A percentile compares a stretch with the other conserved stretches of the same genome.
Evolutionary conservation across 2,797 vertebrate species (phyloP).

Genomic region (Cirrhinus mrigala): DNA sequence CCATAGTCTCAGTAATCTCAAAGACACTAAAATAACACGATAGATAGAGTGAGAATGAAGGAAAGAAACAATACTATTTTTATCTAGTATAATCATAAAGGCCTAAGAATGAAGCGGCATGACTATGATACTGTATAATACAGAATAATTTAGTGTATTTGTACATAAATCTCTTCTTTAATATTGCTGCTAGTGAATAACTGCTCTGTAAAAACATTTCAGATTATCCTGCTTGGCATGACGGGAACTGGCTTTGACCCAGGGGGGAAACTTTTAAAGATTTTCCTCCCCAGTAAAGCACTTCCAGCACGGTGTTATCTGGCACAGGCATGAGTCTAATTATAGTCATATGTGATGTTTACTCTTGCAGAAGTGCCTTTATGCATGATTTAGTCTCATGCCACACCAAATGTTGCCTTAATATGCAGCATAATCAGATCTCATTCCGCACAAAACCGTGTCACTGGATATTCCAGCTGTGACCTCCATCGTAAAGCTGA

Average conservation of each 20-base stretch:
- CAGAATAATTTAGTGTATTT: neutral
- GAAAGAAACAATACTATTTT: too few species aligned
- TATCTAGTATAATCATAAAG: too few species aligned
- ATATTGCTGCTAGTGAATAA: neutral
- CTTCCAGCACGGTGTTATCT: constrained; percentile 16
- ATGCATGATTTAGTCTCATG: constrained; percentile 45
- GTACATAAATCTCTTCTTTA: neutral
- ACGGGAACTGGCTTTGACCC: neutral
- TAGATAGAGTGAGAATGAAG: too few species aligned
- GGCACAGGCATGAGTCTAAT: constrained; percentile 1
- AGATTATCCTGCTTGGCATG: neutral
- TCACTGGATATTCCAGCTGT: constrained; percentile 20
- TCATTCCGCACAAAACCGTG: neutral
- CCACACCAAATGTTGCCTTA: constrained; percentile 33
- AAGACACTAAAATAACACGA: too few species aligned
- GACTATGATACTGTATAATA: neutral
- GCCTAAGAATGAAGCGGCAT: neutral
- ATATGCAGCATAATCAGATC: constrained; percentile 27
- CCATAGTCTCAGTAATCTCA: too few species aligned
- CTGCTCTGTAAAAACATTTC: neutral
- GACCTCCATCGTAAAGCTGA: neutral
- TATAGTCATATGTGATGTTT: constrained; percentile 35
- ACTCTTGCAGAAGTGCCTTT: constrained; percentile 36
- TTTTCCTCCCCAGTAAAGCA: neutral
- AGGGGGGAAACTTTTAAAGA: constrained; percentile 24